These are phyloP conservation scores for Mastomys coucha DNA, from an alignment of 2,113 vertebrate genomes.

Conservation along the genomic window DNA sequence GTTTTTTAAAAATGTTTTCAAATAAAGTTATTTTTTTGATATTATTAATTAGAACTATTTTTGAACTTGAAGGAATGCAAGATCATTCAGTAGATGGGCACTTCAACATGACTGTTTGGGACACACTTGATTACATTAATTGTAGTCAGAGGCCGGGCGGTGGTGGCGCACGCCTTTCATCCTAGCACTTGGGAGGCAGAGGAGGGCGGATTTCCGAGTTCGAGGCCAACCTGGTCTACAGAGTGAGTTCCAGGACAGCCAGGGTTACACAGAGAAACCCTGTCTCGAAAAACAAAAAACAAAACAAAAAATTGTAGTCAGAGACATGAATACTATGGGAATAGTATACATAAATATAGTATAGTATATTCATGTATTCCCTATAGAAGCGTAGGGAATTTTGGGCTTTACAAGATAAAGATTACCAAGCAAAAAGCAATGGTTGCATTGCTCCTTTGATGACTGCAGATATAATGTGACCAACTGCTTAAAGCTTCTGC, in stretches of 20 bases:
- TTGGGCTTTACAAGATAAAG: background rate
- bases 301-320: too few species aligned
- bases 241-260: too few species aligned
- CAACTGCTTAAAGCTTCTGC: background rate
- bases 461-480: background rate
- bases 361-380: too few species aligned
- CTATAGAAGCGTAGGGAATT: too few species aligned
- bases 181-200: too few species aligned
- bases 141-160: background rate
- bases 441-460: background rate
- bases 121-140: background rate
- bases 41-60: background rate
- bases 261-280: too few species aligned
- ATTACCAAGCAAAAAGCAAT: background rate
- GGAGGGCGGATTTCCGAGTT: too few species aligned
- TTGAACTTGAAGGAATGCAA: background rate
- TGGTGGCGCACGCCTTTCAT: too few species aligned
- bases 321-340: background rate
- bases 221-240: too few species aligned
- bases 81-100: background rate
- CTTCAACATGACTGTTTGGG: accelerated
- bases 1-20: background rate
- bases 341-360: background rate
- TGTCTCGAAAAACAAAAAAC: too few species aligned
- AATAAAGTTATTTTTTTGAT: background rate